A percentile compares a stretch with the other conserved stretches of the same genome.
Conservation (phyloP, 2,888 invertebrate genomes). For the Mesodorylaimus sp. region DNA sequence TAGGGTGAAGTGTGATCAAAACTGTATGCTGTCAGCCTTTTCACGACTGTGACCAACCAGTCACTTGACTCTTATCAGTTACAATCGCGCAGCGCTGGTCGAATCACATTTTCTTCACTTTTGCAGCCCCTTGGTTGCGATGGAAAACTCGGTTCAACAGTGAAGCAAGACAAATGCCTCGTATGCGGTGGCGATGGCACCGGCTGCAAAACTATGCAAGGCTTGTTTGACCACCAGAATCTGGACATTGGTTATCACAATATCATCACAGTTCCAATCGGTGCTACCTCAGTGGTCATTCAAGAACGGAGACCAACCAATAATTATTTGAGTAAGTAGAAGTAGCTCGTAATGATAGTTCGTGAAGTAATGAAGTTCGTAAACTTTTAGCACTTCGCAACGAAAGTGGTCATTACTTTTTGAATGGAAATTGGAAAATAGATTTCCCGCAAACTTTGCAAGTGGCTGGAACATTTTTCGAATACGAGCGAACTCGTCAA, state of each 20-base stretch:
- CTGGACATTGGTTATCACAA: conserved; percentile 61
- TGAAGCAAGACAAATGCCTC: conserved; percentile 70
- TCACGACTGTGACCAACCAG: too few relatives aligned
- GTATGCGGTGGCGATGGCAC: conserved; percentile 74
- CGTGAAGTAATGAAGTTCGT: not conserved
- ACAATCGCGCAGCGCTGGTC: too few relatives aligned
- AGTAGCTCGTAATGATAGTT: not conserved
- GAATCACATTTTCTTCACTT: too few relatives aligned
- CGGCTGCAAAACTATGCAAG: conserved; percentile 55
- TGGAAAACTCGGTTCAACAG: conserved; percentile 68
- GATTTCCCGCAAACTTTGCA: conserved; percentile 61
- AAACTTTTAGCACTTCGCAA: conserved; percentile 65
- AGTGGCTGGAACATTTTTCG: conserved; percentile 66
- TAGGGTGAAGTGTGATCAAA: too few relatives aligned
- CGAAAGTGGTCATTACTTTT: conserved; percentile 58
- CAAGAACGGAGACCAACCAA: conserved; percentile 59
- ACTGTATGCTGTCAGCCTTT: too few relatives aligned
- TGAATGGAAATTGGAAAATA: conserved; percentile 86
- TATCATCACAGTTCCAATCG: conserved; percentile 66
- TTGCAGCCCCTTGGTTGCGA: conserved; percentile 74
- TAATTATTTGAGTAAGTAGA: conserved; percentile 60
- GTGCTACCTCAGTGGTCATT: conserved; percentile 72
- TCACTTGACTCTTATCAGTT: too few relatives aligned
- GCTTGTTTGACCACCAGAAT: conserved; percentile 41
- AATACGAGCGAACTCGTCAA: conserved; percentile 62